Conservation (phyloP, 1,140 invertebrate species). For the Agraylea sexmaculata region DNA sequence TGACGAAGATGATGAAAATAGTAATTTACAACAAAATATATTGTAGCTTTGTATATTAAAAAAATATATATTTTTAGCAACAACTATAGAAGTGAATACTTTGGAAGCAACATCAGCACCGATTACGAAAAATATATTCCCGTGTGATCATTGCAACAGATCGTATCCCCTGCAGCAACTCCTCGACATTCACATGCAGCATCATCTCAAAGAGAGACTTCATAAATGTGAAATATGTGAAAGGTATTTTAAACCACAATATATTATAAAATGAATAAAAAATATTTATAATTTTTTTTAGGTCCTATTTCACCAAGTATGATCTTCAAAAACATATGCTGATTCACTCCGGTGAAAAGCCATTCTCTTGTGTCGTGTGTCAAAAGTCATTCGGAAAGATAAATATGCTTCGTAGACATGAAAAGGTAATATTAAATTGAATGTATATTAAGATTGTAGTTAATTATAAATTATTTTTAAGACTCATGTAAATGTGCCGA, state of each 20-base stretch:
- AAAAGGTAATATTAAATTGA: conserved; percentile 37
- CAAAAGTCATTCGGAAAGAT: conserved; percentile 57
- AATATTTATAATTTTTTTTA: conserved; percentile 21
- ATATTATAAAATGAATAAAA: not conserved
- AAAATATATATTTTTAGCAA: not conserved
- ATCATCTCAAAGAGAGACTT: conserved; percentile 48
- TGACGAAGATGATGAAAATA: conserved; percentile 21
- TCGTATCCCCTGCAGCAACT: conserved; percentile 58
- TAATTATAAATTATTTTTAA: conserved; percentile 7
- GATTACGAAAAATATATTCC: conserved; percentile 40
- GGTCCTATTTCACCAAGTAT: conserved; percentile 58
- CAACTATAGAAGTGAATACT: conserved; percentile 26
- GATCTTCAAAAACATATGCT: conserved; percentile 60
- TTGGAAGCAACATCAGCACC: conserved; percentile 18
- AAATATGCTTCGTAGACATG: conserved; percentile 56
- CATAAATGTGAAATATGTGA: conserved; percentile 51
- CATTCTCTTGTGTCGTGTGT: conserved; percentile 65
- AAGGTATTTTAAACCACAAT: conserved; percentile 22
- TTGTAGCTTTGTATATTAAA: not conserved
- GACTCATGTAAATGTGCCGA: conserved; percentile 52
- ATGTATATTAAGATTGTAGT: too few species aligned
- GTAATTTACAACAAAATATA: not conserved
- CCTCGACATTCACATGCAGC: conserved; percentile 49
- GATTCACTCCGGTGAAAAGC: conserved; percentile 61
- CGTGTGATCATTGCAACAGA: conserved; percentile 55